These are phyloP conservation scores for Caenorhabditis imperialis DNA, from an alignment of 2,888 invertebrate species.

Conservation along the genomic window DNA sequence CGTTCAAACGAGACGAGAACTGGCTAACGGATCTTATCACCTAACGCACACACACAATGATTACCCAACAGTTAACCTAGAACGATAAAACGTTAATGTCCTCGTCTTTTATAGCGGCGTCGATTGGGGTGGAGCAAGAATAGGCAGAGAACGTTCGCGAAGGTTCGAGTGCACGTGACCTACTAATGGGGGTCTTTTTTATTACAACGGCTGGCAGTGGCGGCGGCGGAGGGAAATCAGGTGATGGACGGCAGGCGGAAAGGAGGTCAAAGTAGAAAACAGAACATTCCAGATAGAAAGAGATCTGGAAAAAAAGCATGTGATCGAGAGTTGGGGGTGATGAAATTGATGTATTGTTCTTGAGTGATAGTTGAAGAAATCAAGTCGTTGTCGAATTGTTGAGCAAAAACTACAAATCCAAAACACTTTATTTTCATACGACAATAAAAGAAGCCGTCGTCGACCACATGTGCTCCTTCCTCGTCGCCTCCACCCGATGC, in stretches of 20 bases:
- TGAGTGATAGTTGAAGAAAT: slow-evolving; percentile 27
- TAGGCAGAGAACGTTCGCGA: slow-evolving; percentile 22
- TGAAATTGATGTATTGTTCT: too few species aligned
- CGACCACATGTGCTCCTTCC: slow-evolving; percentile 18
- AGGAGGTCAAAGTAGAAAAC: background rate
- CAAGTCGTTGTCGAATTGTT: background rate
- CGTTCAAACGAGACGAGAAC: too few species aligned
- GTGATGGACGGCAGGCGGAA: slow-evolving; percentile 21
- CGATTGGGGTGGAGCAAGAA: background rate
- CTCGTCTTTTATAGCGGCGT: slow-evolving; percentile 9
- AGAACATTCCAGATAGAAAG: too few species aligned
- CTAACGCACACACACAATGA: background rate
- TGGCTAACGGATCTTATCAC: background rate
- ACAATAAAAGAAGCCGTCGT: slow-evolving; percentile 14
- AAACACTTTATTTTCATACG: background rate
- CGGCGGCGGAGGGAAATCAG: too few species aligned
- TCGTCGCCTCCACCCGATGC: background rate
- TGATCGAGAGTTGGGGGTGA: too few species aligned
- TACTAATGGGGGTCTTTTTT: too few species aligned
- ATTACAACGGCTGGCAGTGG: too few species aligned
- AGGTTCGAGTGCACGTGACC: slow-evolving; percentile 17
- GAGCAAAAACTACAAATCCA: background rate
- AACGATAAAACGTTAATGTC: background rate
- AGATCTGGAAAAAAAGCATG: too few species aligned
- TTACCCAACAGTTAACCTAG: too few species aligned